Conservation (phyloP, 2,888 invertebrate species). For the Geotrupes spiniger region DNA sequence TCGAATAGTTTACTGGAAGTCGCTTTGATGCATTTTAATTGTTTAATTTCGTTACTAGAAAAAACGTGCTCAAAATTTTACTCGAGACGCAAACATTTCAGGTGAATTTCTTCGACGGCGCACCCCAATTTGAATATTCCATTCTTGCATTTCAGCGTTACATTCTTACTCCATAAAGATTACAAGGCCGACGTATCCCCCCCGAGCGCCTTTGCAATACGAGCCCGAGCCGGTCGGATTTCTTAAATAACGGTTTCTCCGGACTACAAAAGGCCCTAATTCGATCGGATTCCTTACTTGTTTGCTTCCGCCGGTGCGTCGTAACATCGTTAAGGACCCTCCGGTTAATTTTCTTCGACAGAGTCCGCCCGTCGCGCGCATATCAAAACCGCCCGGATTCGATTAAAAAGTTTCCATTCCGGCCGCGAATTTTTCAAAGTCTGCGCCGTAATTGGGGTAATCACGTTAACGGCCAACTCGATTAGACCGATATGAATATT, state of each 20-base stretch:
- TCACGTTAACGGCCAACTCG: slow-evolving; percentile 44
- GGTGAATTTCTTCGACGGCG: too few species aligned
- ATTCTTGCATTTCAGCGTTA: too few species aligned
- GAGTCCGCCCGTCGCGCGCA: not conserved
- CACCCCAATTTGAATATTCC: too few species aligned
- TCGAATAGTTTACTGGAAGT: too few species aligned
- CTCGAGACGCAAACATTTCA: too few species aligned
- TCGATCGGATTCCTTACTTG: slow-evolving; percentile 8
- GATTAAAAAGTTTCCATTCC: slow-evolving; percentile 46
- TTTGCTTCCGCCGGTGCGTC: too few species aligned
- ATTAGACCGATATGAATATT: slow-evolving; percentile 48
- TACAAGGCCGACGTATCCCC: slow-evolving; percentile 37
- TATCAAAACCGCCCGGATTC: slow-evolving; percentile 29
- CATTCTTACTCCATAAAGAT: slow-evolving; percentile 48
- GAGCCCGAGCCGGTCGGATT: not conserved
- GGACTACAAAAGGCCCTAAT: not conserved
- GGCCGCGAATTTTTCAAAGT: slow-evolving; percentile 42
- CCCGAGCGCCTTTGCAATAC: not conserved
- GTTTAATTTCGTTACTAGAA: too few species aligned
- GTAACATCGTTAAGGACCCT: slow-evolving; percentile 6
- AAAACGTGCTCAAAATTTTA: too few species aligned
- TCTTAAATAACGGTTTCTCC: not conserved
- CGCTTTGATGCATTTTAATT: too few species aligned
- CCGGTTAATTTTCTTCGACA: slow-evolving; percentile 6
- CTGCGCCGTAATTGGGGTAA: slow-evolving; percentile 45